Evolutionary conservation across 1,140 invertebrate species (phyloP).

Genomic region (Mamestra configurata): DNA sequence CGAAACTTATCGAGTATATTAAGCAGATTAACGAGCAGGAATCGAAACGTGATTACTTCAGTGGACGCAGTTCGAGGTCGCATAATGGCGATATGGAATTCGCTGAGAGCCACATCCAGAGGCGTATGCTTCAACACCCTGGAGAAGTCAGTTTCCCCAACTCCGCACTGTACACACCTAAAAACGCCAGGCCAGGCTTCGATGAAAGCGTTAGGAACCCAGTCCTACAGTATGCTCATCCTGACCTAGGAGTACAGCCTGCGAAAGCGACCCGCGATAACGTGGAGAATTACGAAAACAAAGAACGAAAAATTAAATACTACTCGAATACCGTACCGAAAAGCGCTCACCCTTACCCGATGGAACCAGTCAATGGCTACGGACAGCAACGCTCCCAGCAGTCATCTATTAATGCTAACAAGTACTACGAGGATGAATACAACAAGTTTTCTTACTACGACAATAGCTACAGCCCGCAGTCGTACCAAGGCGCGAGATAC

Average conservation of each 20-base stretch:
- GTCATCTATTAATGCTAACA: constrained; percentile 84
- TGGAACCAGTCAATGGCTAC: constrained; percentile 86
- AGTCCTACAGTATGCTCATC: constrained; percentile 93
- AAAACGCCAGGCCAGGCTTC: constrained; percentile 87
- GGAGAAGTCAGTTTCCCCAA: constrained; percentile 90
- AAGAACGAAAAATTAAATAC: constrained; percentile 82
- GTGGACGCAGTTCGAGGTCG: constrained; percentile 85
- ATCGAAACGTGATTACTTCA: constrained; percentile 88
- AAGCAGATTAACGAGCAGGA: constrained; percentile 90
- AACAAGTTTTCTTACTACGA: constrained; percentile 88
- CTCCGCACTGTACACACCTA: constrained; percentile 89
- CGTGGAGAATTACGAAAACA: constrained; percentile 76
- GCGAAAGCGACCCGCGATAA: constrained; percentile 89
- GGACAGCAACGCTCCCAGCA: constrained; percentile 87
- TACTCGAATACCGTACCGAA: constrained; percentile 80
- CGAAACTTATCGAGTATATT: constrained; percentile 90
- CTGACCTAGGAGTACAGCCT: constrained; percentile 92
- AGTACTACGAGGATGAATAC: constrained; percentile 87
- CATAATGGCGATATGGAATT: constrained; percentile 84
- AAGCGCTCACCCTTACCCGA: constrained; percentile 84
- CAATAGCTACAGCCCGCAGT: constrained; percentile 71
- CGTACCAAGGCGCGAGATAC: constrained; percentile 77
- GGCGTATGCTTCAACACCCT: constrained; percentile 91
- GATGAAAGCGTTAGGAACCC: constrained; percentile 92
- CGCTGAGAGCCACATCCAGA: constrained; percentile 89